Conservation (phyloP, 2,888 invertebrate species). For the Chaetogeoica ovagalla region DNA sequence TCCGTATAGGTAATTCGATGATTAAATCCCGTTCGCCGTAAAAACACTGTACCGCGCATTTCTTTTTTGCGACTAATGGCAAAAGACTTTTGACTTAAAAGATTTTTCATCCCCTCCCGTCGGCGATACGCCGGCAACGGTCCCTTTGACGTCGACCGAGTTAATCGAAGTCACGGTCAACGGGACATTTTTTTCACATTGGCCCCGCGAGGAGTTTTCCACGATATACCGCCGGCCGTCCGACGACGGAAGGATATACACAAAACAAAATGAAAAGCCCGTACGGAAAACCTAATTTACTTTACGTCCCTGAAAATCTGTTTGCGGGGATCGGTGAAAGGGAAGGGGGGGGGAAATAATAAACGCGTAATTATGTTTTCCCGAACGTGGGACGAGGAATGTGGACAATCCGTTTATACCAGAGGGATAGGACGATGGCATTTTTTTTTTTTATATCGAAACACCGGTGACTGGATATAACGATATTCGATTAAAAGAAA, state of each 20-base stretch:
- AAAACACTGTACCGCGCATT: constrained; percentile 10
- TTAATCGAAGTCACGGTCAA: constrained; percentile 48
- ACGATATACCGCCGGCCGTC: neutral
- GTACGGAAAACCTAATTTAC: constrained; percentile 32
- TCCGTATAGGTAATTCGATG: constrained; percentile 39
- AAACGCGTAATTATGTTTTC: constrained; percentile 46
- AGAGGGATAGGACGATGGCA: constrained; percentile 1
- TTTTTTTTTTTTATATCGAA: constrained; percentile 35
- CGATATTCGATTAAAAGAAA: constrained; percentile 49
- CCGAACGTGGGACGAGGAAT: constrained; percentile 39
- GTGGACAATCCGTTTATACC: constrained; percentile 43
- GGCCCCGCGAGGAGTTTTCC: constrained; percentile 6
- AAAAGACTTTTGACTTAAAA: constrained; percentile 46
- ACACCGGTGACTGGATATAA: constrained; percentile 28
- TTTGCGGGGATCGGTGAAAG: constrained; percentile 14
- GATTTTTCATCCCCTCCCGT: constrained; percentile 32
- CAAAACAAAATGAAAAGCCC: constrained; percentile 24
- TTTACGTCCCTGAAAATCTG: constrained; percentile 35
- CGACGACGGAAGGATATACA: neutral
- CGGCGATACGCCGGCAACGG: neutral
- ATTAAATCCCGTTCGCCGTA: constrained; percentile 43
- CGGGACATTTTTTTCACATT: constrained; percentile 32
- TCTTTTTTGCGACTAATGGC: neutral
- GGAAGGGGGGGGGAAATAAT: no score
- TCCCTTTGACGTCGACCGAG: constrained; percentile 20